phyloP scores from a whole-genome alignment of 2,888 invertebrate genomes.

The Plemyria rubiginata region DNA sequence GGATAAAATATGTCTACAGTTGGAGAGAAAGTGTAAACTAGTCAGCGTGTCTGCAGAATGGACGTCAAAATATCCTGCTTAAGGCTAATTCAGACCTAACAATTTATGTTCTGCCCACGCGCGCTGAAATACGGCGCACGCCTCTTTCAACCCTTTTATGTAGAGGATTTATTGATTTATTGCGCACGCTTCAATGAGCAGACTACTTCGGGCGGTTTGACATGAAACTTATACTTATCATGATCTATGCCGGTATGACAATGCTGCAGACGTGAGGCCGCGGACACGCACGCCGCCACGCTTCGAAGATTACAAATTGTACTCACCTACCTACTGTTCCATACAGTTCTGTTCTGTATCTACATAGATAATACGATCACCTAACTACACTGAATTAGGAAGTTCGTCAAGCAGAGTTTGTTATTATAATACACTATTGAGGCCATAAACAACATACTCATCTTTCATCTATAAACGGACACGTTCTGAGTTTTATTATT shows the following conservation, averaged over 20 bases:
- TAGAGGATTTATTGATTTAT: conserved; percentile 76
- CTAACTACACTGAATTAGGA: conserved; percentile 15
- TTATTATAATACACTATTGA: conserved; percentile 16
- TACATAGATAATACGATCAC: conserved; percentile 5
- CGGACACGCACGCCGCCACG: conserved; percentile 51
- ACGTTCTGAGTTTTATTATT: conserved; percentile 35
- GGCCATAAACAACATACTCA: conserved; percentile 29
- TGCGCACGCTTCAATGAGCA: conserved; percentile 67
- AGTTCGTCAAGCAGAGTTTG: conserved; percentile 18
- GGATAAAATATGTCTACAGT: conserved; percentile 49
- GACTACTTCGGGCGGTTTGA: conserved; percentile 62
- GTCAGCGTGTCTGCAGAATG: conserved; percentile 60
- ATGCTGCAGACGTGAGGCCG: conserved; percentile 56
- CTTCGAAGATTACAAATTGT: conserved; percentile 59
- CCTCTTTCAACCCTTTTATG: conserved; percentile 78
- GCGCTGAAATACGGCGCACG: conserved; percentile 75
- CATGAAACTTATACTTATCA: conserved; percentile 69
- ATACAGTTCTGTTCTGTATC: neutral
- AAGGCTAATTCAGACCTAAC: conserved; percentile 74
- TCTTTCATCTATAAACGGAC: conserved; percentile 29
- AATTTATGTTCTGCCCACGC: conserved; percentile 79
- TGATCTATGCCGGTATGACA: conserved; percentile 64
- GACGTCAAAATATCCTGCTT: conserved; percentile 77
- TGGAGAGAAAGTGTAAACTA: conserved; percentile 62
- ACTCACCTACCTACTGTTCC: conserved; percentile 30